Evolutionary conservation across 2,113 vertebrate genomes (phyloP).

Genomic region (Pelecanus crispus): DNA sequence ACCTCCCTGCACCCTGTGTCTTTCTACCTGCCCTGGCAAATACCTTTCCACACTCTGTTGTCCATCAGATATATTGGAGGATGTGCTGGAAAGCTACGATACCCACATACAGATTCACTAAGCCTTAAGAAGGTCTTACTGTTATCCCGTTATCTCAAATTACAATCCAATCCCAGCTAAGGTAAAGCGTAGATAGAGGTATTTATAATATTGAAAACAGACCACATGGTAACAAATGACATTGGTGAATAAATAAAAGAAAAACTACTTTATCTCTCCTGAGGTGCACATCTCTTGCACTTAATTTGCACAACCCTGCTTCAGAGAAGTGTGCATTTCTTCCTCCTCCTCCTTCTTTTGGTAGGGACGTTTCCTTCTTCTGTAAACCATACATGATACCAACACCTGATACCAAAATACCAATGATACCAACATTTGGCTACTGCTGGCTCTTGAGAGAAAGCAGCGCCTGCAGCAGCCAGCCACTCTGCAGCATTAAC

Average conservation of each 20-base stretch:
- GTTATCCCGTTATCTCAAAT: not conserved
- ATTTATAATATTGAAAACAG: not conserved
- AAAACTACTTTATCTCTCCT: not conserved
- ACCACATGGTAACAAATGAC: not conserved
- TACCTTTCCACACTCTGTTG: not conserved
- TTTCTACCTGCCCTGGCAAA: not conserved
- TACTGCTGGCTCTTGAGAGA: not conserved
- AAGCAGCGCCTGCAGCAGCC: not conserved
- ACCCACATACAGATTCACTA: rapidly evolving
- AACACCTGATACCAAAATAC: not conserved
- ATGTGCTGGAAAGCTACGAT: not conserved
- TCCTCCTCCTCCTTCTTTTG: not conserved
- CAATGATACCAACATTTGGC: not conserved
- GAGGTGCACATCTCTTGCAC: not conserved
- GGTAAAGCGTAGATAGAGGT: not conserved
- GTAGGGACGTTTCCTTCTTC: not conserved
- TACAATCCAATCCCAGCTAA: not conserved
- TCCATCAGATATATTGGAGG: not conserved
- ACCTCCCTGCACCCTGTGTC: not conserved
- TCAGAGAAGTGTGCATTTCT: not conserved
- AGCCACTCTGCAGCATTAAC: not conserved
- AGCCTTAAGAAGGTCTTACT: not conserved
- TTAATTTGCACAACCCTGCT: not conserved
- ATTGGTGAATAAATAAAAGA: not conserved
- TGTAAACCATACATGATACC: not conserved